phyloP scores from a whole-genome alignment of 2,888 invertebrate genomes.

The Parasteatoda lunata region DNA sequence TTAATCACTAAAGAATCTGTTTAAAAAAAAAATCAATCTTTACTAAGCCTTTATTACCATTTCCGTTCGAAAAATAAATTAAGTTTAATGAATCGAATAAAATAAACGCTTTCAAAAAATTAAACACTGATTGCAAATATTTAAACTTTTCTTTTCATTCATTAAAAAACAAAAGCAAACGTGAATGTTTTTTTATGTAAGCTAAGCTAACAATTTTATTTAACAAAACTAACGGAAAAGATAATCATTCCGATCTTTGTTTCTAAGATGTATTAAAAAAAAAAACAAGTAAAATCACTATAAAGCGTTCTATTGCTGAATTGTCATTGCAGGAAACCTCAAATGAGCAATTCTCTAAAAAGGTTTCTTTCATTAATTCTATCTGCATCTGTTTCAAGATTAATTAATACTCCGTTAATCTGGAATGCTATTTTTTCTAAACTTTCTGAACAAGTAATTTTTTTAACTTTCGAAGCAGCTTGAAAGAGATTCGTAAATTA shows the following conservation, averaged over 20 bases:
- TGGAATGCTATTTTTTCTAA: background rate
- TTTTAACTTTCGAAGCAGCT: constrained; percentile 11
- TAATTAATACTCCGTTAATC: constrained; percentile 32
- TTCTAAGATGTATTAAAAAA: background rate
- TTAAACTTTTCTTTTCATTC: background rate
- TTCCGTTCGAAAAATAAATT: too few species aligned
- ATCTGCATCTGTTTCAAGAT: constrained; percentile 13
- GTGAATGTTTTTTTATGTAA: background rate
- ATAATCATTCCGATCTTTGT: background rate
- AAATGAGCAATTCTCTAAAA: background rate
- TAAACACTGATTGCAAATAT: too few species aligned
- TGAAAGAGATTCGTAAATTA: constrained; percentile 22
- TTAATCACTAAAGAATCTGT: too few species aligned
- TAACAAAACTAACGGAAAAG: background rate
- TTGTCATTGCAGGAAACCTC: background rate
- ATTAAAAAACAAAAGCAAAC: background rate
- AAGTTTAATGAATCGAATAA: too few species aligned
- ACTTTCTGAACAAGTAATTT: background rate
- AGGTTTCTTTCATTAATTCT: constrained; percentile 1
- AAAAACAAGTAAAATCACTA: background rate
- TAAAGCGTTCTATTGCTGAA: background rate
- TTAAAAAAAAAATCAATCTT: too few species aligned
- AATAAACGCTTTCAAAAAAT: too few species aligned
- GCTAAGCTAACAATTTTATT: background rate
- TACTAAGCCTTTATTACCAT: too few species aligned